These are phyloP conservation scores for Nomada ferruginata DNA, from an alignment of 2,888 invertebrate species.

Conservation along the genomic window DNA sequence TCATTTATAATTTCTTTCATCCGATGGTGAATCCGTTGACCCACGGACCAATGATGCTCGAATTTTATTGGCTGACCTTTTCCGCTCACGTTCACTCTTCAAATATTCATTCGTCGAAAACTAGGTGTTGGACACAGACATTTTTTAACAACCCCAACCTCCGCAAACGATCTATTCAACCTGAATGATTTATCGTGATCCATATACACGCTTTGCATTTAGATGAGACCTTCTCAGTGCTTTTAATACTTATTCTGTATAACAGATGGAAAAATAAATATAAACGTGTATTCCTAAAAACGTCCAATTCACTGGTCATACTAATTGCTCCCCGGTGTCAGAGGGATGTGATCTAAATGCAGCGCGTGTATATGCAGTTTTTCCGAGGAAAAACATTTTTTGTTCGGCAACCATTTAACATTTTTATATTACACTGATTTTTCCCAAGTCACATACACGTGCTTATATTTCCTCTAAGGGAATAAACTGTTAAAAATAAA, in stretches of 20 bases:
- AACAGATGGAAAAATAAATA: background rate
- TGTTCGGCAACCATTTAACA: too few relatives aligned
- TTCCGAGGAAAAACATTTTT: background rate
- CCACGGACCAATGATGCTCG: background rate
- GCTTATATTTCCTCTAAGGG: too few relatives aligned
- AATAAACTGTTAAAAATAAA: too few relatives aligned
- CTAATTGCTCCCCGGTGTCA: slow-evolving; percentile 9
- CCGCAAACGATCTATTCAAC: background rate
- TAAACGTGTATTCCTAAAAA: slow-evolving; percentile 3
- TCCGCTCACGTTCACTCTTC: background rate
- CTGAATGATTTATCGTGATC: slow-evolving; percentile 46
- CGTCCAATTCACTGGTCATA: background rate
- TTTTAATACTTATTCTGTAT: background rate
- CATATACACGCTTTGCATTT: slow-evolving; percentile 15
- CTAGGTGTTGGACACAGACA: slow-evolving; percentile 13
- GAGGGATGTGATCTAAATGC: background rate
- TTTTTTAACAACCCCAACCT: slow-evolving; percentile 29
- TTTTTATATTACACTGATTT: too few relatives aligned
- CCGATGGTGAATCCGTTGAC: background rate
- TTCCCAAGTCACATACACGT: too few relatives aligned
- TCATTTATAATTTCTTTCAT: background rate
- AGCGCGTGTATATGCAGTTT: background rate
- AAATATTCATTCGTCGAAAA: slow-evolving; percentile 39
- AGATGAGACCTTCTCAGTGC: background rate
- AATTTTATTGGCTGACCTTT: slow-evolving; percentile 4